Evolutionary conservation across 1,140 invertebrate genomes (phyloP).

Genomic region (Drosophila jambulina): DNA sequence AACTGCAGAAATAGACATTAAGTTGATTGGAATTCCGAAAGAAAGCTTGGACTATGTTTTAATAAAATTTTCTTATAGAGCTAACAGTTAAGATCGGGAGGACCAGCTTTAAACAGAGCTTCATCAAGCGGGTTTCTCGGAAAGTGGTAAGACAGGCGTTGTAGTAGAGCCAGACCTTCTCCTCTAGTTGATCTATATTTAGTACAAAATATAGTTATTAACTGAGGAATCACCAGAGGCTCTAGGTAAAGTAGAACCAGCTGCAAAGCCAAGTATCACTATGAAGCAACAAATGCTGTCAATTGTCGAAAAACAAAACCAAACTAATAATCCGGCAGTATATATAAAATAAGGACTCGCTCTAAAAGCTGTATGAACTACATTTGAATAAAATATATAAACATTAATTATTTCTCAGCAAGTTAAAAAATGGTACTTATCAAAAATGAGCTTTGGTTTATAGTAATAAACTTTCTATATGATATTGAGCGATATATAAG

Average conservation of each 20-base stretch:
- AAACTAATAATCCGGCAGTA: not conserved
- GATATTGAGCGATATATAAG: no score
- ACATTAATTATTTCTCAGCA: not conserved
- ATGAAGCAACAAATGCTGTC: not conserved
- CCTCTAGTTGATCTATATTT: no score
- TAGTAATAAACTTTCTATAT: no score
- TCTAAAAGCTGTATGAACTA: not conserved
- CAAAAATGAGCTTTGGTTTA: not conserved
- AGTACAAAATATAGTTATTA: not conserved
- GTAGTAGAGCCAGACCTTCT: constrained; percentile 13
- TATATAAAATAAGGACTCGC: not conserved
- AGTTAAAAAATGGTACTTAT: not conserved
- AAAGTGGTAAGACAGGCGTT: constrained; percentile 3
- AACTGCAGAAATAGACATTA: not conserved
- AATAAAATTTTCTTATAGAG: no score
- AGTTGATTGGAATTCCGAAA: not conserved
- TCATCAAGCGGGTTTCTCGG: not conserved
- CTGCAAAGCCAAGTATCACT: not conserved
- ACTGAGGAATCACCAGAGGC: no score
- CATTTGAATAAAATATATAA: not conserved
- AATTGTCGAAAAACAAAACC: not conserved
- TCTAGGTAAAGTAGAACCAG: not conserved
- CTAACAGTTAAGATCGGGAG: constrained; percentile 1
- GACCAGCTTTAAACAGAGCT: not conserved
- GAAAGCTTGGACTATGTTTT: not conserved